Conservation (phyloP, 2,888 invertebrate genomes). For the Diplazon laetatorius region DNA sequence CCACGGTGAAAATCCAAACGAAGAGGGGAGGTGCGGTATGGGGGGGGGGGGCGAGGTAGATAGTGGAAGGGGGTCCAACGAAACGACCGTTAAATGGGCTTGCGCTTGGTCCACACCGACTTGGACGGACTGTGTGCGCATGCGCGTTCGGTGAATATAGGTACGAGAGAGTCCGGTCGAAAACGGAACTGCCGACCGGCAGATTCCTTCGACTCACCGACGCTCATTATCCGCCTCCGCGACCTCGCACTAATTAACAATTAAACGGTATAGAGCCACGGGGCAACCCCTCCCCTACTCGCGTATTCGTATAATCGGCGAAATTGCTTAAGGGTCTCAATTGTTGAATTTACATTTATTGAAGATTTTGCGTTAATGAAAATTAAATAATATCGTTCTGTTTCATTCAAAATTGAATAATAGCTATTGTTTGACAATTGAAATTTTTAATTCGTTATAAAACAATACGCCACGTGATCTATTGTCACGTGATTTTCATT, state of each 20-base stretch:
- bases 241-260: slow-evolving; percentile 71
- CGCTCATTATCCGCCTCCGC: slow-evolving; percentile 58
- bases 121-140: not conserved
- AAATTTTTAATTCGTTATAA: no score
- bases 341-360: slow-evolving; percentile 44
- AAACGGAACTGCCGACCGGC: slow-evolving; percentile 56
- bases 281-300: slow-evolving; percentile 8
- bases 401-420: no score
- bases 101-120: slow-evolving; percentile 22
- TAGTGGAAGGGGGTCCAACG: slow-evolving; percentile 40
- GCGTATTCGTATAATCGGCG: slow-evolving; percentile 59
- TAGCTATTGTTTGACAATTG: no score
- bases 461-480: no score
- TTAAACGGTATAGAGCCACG: slow-evolving; percentile 56
- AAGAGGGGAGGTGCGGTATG: not conserved
- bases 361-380: slow-evolving; percentile 12
- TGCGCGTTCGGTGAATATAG: not conserved
- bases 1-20: slow-evolving; percentile 1
- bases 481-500: no score
- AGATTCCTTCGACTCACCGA: slow-evolving; percentile 67
- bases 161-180: slow-evolving; percentile 30
- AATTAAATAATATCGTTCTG: slow-evolving; percentile 9
- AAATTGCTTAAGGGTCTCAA: slow-evolving; percentile 41
- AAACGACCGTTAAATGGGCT: slow-evolving; percentile 58
- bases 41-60: slow-evolving; percentile 6